These are phyloP conservation scores for Amphiprion ocellaris DNA, from an alignment of 2,113 vertebrate species.

Conservation along the genomic window DNA sequence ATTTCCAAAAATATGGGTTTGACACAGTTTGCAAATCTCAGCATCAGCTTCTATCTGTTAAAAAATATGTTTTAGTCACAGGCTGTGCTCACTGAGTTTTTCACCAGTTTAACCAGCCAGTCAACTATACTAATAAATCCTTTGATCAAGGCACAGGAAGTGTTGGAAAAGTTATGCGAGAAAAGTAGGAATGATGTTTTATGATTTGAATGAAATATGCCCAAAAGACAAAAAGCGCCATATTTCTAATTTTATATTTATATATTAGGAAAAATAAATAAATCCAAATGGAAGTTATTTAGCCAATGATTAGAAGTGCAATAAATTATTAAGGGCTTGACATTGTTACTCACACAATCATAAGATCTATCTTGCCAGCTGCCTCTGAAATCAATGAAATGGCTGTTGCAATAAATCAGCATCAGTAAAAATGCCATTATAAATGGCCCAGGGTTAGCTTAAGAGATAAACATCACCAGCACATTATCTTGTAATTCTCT, in stretches of 20 bases:
- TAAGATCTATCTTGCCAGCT: conserved; percentile 35
- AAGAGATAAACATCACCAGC: conserved; percentile 55
- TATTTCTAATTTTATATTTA: neutral
- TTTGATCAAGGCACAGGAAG: no score
- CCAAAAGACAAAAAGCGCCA: neutral
- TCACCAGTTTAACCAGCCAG: no score
- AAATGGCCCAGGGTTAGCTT: conserved; percentile 48
- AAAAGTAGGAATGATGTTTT: no score
- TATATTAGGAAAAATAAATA: neutral
- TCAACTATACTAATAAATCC: no score
- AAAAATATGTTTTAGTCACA: no score
- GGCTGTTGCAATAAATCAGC: conserved; percentile 52
- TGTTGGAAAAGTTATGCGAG: no score
- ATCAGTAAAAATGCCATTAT: conserved; percentile 50
- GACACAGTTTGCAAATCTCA: no score
- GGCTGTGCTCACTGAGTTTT: no score
- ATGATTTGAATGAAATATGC: no score
- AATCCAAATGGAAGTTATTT: conserved; percentile 15
- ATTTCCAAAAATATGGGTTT: no score
- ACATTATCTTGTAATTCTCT: conserved; percentile 50
- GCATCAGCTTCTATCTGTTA: no score
- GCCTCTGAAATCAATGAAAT: conserved; percentile 56
- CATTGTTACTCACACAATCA: conserved; percentile 9
- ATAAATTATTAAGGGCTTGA: conserved; percentile 8
- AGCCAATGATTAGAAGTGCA: conserved; percentile 17